Base-by-base conservation (phyloP, 1,140 invertebrate species). In the Bombus turneri region DNA sequence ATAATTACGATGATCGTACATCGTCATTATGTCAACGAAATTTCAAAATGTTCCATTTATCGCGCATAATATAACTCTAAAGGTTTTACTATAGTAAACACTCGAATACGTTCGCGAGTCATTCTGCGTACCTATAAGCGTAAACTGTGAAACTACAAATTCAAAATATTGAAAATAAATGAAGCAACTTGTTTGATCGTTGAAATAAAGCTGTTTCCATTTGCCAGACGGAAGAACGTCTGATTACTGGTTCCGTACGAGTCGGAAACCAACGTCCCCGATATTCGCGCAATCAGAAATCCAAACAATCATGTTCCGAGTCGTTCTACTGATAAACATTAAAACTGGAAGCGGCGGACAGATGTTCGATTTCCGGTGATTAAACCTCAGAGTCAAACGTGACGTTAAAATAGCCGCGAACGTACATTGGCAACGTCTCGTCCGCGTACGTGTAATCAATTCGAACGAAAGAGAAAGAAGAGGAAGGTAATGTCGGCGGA, bases 361-460 rank as follows among this genome's bases (percentile, higher is more conserved):
- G 43, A 22, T 62, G 81, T 66, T 75, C 41, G 47, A 81, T 81
- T 83, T 66, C 81, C 80, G 69, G 68, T 81, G 72, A 76, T 83
- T 83, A 75, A 66, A 75, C 43, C 57, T 39, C 37, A 15, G 43
- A 66, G 69, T 37, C 9, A n/a, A 64, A 43, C 41, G 72, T 28
- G 57, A 31, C 34, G 31, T 64, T 78, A 43, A 66, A 78, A 78
- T 41, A 28, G 47, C 25, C 10, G 10, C 31, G 34, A 28, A 31
- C 64, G 64, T 57, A 75, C 25, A 15, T 53, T 53, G 47, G 18
- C 0, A 53, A 53, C 47, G 25, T 18, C 9, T 15, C 39, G 72
- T 15, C 8, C n/a, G 39, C 73, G 31, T 28, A 37, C n/a, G 31
- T 25, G 47, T 68, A 79, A 69, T 57, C 25, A 57, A 71, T 31